A percentile compares a stretch with the other conserved stretches of the same genome.
Evolutionary conservation across 2,113 vertebrate genomes (phyloP).

Genomic region (Sakesphorus luctuosus): DNA sequence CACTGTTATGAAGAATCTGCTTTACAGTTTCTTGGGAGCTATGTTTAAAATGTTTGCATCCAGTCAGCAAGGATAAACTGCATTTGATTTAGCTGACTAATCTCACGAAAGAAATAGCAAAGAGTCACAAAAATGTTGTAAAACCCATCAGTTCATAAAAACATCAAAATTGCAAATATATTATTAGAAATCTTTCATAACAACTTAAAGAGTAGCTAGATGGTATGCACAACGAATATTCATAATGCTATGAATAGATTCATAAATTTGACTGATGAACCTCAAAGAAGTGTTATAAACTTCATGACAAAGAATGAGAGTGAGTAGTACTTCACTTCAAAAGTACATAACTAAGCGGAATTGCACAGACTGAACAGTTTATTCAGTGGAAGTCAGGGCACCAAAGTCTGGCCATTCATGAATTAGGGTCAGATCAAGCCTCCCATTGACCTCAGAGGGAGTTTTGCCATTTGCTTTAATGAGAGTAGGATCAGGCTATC

Average conservation of each 20-base stretch:
- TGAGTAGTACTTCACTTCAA: neutral
- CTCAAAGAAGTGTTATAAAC: neutral
- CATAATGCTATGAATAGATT: neutral
- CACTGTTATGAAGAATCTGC: neutral
- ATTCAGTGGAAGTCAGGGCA: neutral
- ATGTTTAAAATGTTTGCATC: neutral
- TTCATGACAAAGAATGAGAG: neutral
- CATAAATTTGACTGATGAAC: neutral
- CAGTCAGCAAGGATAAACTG: neutral
- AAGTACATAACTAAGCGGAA: neutral
- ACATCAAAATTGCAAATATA: neutral
- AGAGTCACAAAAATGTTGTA: neutral
- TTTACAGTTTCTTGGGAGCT: neutral
- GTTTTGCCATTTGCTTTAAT: slow-evolving; percentile 17
- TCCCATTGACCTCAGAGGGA: neutral
- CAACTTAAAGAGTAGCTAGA: neutral
- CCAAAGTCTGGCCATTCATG: neutral
- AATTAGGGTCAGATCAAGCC: slow-evolving; percentile 18
- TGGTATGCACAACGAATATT: neutral
- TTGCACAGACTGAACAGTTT: neutral
- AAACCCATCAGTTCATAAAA: neutral
- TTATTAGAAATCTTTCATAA: neutral
- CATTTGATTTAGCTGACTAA: neutral
- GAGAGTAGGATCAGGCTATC: neutral
- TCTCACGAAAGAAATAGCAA: neutral